Evolutionary conservation across 2,888 invertebrate species (phyloP), one percentile per base, ranked within the genome.

Genomic region (Pardosa pseudoannulata): DNA sequence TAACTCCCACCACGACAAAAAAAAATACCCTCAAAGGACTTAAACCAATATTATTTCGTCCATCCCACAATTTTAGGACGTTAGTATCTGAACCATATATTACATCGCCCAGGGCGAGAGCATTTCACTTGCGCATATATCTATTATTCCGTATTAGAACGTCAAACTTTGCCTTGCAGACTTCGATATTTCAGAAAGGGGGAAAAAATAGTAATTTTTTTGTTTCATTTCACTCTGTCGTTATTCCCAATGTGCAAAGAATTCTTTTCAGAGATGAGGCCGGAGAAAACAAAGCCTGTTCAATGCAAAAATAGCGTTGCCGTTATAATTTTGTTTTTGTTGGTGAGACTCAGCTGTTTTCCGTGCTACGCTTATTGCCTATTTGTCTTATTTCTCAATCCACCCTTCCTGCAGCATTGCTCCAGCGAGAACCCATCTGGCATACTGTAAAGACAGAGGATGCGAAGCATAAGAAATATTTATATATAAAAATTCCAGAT

Each of bases 341-440:
- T 28, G 11, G n/a, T 27, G 68, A 78, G 83, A 67, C 83, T 78
- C 83, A 85, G 83, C 71, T 85, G 83, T 67, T 73, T 78, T 64
- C 36, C 56, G 65, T 32, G 29, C 19, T 31, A 62, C 78, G 32
- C 78, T 85, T 85, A 85, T 85, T 73, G 83, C 83, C 78, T 73
- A 73, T 78, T 78, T 73, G 83, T 85, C 83, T 85, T 78, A 56
- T 56, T 41, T 67, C 73, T 39, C 83, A 78, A 85, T 85, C 78
- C 83, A 68, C 68, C 70, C 32, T 16, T 29, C 39, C 16, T 23
- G 16, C 27, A 27, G 67, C 68, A 68, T 62, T 46, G 28, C 81
- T 46, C 67, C 27, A 46, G 46, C 28, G 27, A 46, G 75, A 73
- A 71, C 72, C 72, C 78, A 85, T 85, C 83, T 78, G 83, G 78